Conservation (phyloP, 2,888 invertebrate species). For the Agrochola lota region DNA sequence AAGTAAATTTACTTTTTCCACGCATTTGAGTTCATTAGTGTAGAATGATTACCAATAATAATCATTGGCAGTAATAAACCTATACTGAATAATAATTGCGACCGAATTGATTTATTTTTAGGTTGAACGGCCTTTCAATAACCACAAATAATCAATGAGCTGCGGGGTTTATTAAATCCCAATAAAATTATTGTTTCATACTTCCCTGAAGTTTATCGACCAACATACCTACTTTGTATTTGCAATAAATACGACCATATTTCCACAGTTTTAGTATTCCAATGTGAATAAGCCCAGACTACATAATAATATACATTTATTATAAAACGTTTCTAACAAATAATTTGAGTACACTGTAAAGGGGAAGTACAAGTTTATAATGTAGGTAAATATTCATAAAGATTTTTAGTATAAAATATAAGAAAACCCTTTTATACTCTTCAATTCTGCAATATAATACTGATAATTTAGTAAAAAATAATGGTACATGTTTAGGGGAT, state of each 20-base stretch:
- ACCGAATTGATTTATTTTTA: not conserved
- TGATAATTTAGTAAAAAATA: constrained; percentile 33
- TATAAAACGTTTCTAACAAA: constrained; percentile 78
- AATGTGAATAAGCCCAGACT: constrained; percentile 70
- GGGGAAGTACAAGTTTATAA: constrained; percentile 71
- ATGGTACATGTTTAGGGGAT: constrained; percentile 62
- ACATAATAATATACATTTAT: constrained; percentile 66
- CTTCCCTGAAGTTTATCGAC: not conserved
- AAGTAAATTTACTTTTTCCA: not conserved
- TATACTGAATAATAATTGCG: not conserved
- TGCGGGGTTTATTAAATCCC: not conserved
- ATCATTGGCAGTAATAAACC: not conserved
- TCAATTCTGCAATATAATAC: constrained; percentile 26
- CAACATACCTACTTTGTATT: not conserved
- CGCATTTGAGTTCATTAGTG: not conserved
- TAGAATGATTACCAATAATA: not conserved
- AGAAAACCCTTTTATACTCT: constrained; percentile 71
- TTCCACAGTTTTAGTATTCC: not conserved
- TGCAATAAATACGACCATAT: not conserved
- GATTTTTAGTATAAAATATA: constrained; percentile 74
- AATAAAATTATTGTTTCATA: not conserved
- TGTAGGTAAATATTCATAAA: constrained; percentile 76
- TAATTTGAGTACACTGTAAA: constrained; percentile 78
- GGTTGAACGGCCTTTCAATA: not conserved
- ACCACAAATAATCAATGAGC: not conserved